These are phyloP conservation scores for Progne subis DNA, from an alignment of 2,113 vertebrate genomes.

Conservation along the genomic window DNA sequence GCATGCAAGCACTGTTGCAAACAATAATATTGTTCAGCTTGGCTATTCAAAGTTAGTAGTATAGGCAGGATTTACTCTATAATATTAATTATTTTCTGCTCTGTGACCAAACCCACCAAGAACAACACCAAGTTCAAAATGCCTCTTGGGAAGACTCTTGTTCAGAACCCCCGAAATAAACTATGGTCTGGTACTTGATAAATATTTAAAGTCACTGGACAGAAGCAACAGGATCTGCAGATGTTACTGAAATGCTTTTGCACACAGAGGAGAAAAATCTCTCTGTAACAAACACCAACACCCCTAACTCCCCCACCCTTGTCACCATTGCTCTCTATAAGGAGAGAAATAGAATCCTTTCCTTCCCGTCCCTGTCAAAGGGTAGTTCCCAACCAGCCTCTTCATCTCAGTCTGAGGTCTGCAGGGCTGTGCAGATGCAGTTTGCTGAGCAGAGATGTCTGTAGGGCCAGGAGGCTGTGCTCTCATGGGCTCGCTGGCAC, in stretches of 20 bases:
- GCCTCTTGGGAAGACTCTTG: neutral
- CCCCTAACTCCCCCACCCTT: neutral
- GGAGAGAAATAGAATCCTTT: neutral
- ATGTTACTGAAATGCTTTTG: neutral
- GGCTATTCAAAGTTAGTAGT: neutral
- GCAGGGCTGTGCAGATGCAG: neutral
- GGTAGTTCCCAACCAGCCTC: neutral
- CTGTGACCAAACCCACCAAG: neutral
- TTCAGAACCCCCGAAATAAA: neutral
- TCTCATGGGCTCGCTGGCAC: neutral
- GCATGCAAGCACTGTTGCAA: neutral
- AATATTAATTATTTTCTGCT: neutral
- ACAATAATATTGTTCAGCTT: neutral
- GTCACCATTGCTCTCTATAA: neutral
- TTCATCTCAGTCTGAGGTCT: accelerated
- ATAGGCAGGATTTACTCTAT: neutral
- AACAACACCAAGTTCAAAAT: neutral
- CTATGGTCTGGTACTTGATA: neutral
- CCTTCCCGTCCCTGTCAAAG: neutral
- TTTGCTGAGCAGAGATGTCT: neutral
- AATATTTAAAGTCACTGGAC: neutral
- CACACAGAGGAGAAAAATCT: neutral
- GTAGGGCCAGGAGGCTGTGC: neutral
- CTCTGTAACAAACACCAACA: neutral
- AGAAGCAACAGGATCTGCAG: neutral